Conservation (phyloP, 1,140 invertebrate genomes). For the Thalassaphorura encarpata region DNA sequence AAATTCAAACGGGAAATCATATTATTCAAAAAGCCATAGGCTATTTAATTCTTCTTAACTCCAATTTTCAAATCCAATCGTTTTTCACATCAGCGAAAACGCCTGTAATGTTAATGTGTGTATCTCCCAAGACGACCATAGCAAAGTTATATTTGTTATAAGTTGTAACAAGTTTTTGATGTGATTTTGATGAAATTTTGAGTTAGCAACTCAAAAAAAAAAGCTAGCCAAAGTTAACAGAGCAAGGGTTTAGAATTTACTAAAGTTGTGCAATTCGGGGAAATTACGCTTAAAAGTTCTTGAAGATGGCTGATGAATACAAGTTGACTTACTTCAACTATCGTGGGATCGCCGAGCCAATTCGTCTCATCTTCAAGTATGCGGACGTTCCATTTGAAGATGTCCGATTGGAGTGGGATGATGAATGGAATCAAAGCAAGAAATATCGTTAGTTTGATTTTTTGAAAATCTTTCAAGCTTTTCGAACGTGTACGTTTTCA, state of each 20-base stretch:
- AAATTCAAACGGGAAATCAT: too few relatives aligned
- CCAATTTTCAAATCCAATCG: too few relatives aligned
- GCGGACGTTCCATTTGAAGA: constrained; percentile 55
- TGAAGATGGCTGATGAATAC: constrained; percentile 35
- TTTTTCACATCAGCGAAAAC: too few relatives aligned
- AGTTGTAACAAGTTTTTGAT: not conserved
- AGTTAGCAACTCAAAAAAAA: not conserved
- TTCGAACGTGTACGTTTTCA: not conserved
- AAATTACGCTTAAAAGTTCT: not conserved
- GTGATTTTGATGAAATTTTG: not conserved
- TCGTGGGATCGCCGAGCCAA: constrained; percentile 55
- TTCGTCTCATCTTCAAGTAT: constrained; percentile 54
- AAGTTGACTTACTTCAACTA: constrained; percentile 57
- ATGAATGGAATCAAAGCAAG: constrained; percentile 38
- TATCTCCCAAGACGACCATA: not conserved
- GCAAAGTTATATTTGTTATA: not conserved
- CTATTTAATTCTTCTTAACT: too few relatives aligned
- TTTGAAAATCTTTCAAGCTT: not conserved
- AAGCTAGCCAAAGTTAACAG: not conserved
- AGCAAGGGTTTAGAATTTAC: not conserved
- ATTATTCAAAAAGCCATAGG: too few relatives aligned
- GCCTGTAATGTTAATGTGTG: too few relatives aligned
- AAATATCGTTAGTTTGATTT: not conserved
- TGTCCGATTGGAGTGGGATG: constrained; percentile 43
- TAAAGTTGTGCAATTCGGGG: not conserved